Conservation (phyloP, 2,888 invertebrate species). For the Plutella xylostella region DNA sequence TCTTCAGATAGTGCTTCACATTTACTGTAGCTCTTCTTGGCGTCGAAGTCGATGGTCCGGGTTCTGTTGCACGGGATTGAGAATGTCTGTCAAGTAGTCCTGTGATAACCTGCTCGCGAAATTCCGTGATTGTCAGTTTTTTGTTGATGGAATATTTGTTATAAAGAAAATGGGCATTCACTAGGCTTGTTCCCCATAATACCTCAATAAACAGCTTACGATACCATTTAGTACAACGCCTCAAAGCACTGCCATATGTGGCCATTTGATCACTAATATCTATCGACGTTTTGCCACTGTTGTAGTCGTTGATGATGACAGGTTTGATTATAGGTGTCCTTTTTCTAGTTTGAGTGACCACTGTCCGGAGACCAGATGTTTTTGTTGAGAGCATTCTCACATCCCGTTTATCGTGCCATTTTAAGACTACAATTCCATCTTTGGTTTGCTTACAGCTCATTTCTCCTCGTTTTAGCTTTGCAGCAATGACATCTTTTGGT, state of each 20-base stretch:
- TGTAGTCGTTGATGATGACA: conserved; percentile 4
- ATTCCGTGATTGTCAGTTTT: background rate
- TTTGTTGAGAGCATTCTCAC: conserved; percentile 25
- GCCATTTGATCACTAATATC: background rate
- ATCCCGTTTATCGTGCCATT: conserved; percentile 23
- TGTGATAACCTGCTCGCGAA: background rate
- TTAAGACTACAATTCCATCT: conserved; percentile 4
- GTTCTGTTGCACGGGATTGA: no score
- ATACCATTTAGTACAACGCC: conserved; percentile 6
- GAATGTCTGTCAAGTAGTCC: background rate
- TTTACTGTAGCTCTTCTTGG: no score
- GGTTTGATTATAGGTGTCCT: conserved; percentile 3
- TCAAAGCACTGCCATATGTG: conserved; percentile 1
- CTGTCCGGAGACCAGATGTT: conserved; percentile 3
- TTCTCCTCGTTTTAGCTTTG: conserved; percentile 26
- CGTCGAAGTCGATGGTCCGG: no score
- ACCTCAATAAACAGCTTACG: background rate
- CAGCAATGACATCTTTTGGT: conserved; percentile 24
- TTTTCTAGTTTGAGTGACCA: background rate
- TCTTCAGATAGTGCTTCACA: no score
- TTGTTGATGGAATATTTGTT: background rate
- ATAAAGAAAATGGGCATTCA: background rate
- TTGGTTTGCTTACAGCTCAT: conserved; percentile 10
- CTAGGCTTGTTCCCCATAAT: background rate
- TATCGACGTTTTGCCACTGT: conserved; percentile 6